Percentiles rank a stretch among this genome's conserved stretches.
Conservation (phyloP, 2,797 vertebrate genomes). For the Myotis myotis region DNA sequence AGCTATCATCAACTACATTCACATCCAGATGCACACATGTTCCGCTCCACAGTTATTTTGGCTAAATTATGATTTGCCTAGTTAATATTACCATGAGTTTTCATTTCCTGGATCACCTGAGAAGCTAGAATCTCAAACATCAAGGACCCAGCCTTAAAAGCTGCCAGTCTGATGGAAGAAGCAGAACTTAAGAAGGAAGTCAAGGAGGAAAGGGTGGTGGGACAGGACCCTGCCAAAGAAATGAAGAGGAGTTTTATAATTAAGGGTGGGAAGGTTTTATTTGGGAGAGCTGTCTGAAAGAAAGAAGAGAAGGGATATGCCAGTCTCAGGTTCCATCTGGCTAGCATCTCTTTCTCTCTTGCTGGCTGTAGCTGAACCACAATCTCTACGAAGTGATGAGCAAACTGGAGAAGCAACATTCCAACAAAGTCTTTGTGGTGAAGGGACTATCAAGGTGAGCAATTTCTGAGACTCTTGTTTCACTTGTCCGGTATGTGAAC, state of each 20-base stretch:
- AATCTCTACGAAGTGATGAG: constrained; percentile 92
- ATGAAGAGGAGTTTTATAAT: background rate
- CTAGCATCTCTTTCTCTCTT: background rate
- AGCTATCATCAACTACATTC: background rate
- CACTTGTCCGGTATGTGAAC: background rate
- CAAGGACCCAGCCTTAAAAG: background rate
- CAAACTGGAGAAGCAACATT: constrained; percentile 93
- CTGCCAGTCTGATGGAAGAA: background rate
- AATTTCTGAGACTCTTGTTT: background rate
- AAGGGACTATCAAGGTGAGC: constrained; percentile 91
- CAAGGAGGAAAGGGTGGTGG: background rate
- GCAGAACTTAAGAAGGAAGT: background rate
- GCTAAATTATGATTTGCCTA: constrained; percentile 8
- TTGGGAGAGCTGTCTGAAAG: background rate
- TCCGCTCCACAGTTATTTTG: background rate
- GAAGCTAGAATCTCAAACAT: background rate
- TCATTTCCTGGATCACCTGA: constrained; percentile 23
- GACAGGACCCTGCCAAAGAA: background rate
- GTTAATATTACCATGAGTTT: constrained; percentile 12
- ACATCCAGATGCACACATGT: background rate
- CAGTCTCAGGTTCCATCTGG: background rate
- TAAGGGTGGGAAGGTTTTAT: background rate
- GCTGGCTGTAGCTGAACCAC: constrained; percentile 88
- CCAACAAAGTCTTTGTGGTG: constrained; percentile 91
- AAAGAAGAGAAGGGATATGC: background rate